These are phyloP conservation scores for Macroteleia sp. DNA, from an alignment of 2,888 invertebrate genomes.

Conservation along the genomic window DNA sequence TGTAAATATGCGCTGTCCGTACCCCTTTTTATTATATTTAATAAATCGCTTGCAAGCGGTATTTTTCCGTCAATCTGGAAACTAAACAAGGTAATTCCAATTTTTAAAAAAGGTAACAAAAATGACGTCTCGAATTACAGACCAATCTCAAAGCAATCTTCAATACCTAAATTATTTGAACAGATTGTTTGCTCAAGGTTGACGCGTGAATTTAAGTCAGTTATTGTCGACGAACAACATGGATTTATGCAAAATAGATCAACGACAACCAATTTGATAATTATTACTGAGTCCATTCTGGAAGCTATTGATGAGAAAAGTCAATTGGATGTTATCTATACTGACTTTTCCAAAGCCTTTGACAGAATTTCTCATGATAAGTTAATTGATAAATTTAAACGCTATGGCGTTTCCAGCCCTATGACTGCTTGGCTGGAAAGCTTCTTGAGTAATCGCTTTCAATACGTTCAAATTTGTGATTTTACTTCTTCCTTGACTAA, in stretches of 20 bases:
- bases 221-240: background rate
- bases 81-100: background rate
- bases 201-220: background rate
- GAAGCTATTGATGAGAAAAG: background rate
- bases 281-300: background rate
- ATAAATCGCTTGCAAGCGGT: background rate
- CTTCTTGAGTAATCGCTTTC: background rate
- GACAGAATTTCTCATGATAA: background rate
- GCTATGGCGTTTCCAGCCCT: background rate
- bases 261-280: background rate
- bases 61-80: background rate
- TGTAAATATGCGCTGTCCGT: too few species aligned
- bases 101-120: background rate
- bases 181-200: background rate
- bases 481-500: background rate
- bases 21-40: background rate
- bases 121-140: background rate
- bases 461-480: background rate
- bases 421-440: background rate
- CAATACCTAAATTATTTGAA: background rate
- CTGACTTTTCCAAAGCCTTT: too few species aligned
- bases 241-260: background rate
- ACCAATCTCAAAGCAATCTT: background rate
- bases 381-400: background rate
- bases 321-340: background rate